A percentile compares a stretch with the other conserved stretches of the same genome.
phyloP scores from a whole-genome alignment of 2,113 vertebrate species.

The Dissostichus mawsoni region DNA sequence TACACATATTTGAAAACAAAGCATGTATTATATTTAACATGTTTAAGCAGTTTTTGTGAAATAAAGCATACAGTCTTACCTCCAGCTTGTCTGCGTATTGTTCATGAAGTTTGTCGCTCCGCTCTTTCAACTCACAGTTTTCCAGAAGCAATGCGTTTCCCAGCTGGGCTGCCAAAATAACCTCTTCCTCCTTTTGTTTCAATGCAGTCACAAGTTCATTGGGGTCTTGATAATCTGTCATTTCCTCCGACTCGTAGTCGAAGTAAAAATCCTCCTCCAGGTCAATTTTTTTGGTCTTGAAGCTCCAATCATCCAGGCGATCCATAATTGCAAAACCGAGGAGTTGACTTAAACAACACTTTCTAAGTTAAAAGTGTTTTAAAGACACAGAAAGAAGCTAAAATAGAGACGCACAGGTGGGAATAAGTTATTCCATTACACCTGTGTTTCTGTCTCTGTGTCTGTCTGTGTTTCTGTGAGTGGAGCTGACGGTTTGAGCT shows the following conservation, averaged over 20 bases:
- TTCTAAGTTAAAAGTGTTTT: background rate
- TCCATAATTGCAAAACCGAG: conserved; percentile 63
- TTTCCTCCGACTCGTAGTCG: conserved; percentile 76
- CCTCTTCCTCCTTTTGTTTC: conserved; percentile 86
- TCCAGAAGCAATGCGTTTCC: conserved; percentile 86
- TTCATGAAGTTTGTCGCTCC: conserved; percentile 74
- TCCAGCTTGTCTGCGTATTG: conserved; percentile 80
- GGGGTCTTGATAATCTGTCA: conserved; percentile 76
- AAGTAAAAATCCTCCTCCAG: conserved; percentile 82
- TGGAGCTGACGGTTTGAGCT: conserved; percentile 12
- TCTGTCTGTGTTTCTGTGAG: background rate
- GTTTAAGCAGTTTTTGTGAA: accelerated
- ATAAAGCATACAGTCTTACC: conserved; percentile 67
- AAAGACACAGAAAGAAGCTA: background rate
- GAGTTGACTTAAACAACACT: background rate
- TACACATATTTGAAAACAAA: no score
- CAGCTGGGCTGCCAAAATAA: conserved; percentile 85
- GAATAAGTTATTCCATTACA: conserved; percentile 1
- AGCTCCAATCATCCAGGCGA: conserved; percentile 68
- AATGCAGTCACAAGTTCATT: conserved; percentile 79
- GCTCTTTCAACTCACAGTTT: conserved; percentile 82
- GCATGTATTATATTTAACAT: background rate
- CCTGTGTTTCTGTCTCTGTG: background rate
- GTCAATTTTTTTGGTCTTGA: conserved; percentile 73
- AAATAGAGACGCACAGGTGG: background rate